Base-by-base conservation (phyloP, 2,113 vertebrate species). In the Nothoprocta perdicaria region DNA sequence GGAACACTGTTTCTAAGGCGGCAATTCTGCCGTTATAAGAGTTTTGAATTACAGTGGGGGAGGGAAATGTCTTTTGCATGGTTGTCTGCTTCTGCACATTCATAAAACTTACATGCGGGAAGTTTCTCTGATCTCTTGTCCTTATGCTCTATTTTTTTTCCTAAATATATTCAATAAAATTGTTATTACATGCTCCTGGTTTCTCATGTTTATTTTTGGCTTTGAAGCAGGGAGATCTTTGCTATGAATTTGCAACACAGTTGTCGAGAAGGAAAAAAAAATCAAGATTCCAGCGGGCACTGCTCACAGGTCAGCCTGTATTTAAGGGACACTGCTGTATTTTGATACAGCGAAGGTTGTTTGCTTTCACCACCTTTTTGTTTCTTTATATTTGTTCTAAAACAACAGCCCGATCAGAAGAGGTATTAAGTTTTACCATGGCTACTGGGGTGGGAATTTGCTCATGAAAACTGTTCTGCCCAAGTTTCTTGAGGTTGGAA, bases 151-250 rank as follows among this genome's bases (percentile, higher is more conserved):
- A 26, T 6, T 14, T 86, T 91, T 62, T 84, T 95, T 93, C 79
- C 84, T 77, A 81, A 90, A 80, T 88, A 50, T 88, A 84, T 89
- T 88, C 68, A 97, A 96, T 97, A 97, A 97, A 96, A 95, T 88
- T 83, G 68, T 92, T 94, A 85, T 2, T 75, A 63, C 43, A 48
- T 43, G 23, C 83, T 38, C 35, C 35, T 84, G 76, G 21, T 92
- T 92, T 65, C 66, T 23, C 45, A 48, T 80, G 71, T 23, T 8
- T 57, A 13, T 62, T 80, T 66, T 57, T 78, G 4, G 16, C 12
- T 91, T 68, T 76, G 2, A 50, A 21, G 0, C 8, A 16, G 8
- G 60, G 24, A 45, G 21, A 68, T 7, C 8, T 86, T 80, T 6
- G 2, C 16, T 83, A 69, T 84, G 46, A 15, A 9, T 75, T 80